These are phyloP conservation scores for Sula dactylatra DNA, from an alignment of 2,113 vertebrate species.

Conservation along the genomic window DNA sequence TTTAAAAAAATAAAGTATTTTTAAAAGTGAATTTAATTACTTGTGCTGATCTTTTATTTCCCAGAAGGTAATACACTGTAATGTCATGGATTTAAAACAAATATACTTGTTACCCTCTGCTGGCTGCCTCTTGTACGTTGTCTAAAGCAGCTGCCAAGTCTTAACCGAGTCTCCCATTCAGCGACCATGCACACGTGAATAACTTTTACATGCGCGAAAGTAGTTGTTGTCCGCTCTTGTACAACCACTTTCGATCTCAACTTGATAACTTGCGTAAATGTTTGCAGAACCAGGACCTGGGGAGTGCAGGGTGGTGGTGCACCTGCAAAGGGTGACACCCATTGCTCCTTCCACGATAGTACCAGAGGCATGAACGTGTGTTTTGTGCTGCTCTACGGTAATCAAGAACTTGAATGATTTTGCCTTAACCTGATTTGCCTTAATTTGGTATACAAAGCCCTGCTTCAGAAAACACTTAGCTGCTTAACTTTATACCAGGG, in stretches of 20 bases:
- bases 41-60: background rate
- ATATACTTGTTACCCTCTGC: background rate
- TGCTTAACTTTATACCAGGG: background rate
- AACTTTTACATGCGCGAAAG: no score
- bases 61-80: background rate
- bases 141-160: background rate
- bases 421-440: background rate
- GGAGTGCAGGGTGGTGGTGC: background rate
- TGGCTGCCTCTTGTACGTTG: background rate
- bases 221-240: background rate
- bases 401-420: background rate
- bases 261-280: background rate
- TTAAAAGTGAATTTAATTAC: slow-evolving; percentile 39
- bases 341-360: rapidly evolving
- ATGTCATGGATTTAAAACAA: background rate
- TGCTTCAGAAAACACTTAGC: background rate
- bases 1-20: slow-evolving; percentile 78
- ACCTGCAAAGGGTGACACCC: rapidly evolving
- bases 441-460: background rate
- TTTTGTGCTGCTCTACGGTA: background rate
- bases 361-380: rapidly evolving
- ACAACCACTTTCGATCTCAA: background rate
- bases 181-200: rapidly evolving
- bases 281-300: background rate
- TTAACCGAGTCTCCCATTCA: background rate